These are phyloP conservation scores for Drosophila bocki DNA, from an alignment of 1,140 invertebrate species.

Conservation along the genomic window DNA sequence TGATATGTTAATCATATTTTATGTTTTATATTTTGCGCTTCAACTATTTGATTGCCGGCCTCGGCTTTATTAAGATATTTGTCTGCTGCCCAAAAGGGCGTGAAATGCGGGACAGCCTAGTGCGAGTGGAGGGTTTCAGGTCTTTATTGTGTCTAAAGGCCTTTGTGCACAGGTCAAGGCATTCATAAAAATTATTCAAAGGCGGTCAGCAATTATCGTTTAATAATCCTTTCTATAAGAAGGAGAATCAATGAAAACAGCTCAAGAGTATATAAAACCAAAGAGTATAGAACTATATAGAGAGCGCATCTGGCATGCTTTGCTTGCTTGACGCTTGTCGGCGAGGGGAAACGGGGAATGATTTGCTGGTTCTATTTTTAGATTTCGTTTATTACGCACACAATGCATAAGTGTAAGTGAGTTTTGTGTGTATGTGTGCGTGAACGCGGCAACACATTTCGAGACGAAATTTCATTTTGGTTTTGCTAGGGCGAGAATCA, in stretches of 20 bases:
- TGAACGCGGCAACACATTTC: too few relatives aligned
- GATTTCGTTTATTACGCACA: too few relatives aligned
- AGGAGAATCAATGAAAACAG: background rate
- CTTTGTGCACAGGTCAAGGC: constrained; percentile 4
- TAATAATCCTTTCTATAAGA: constrained; percentile 11
- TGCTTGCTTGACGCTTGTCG: too few relatives aligned
- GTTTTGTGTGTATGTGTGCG: too few relatives aligned
- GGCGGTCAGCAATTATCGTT: constrained; percentile 49
- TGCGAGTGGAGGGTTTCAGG: background rate
- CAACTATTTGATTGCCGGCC: constrained; percentile 66
- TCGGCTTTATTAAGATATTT: constrained; percentile 51
- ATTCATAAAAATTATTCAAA: background rate
- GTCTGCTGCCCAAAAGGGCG: constrained; percentile 55
- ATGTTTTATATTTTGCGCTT: constrained; percentile 77
- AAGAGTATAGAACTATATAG: too few relatives aligned
- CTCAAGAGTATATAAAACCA: background rate
- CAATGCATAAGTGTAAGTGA: too few relatives aligned
- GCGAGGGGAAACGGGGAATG: too few relatives aligned
- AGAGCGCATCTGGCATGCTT: too few relatives aligned
- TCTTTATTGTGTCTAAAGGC: background rate
- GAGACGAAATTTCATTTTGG: too few relatives aligned
- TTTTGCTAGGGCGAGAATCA: too few relatives aligned
- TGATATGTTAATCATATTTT: constrained; percentile 77
- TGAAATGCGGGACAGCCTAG: constrained; percentile 41
- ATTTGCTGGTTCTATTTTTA: too few relatives aligned